A percentile compares a stretch with the other conserved stretches of the same genome.
Conservation (phyloP, 2,888 invertebrate genomes). For the Dryadula phaetusa region DNA sequence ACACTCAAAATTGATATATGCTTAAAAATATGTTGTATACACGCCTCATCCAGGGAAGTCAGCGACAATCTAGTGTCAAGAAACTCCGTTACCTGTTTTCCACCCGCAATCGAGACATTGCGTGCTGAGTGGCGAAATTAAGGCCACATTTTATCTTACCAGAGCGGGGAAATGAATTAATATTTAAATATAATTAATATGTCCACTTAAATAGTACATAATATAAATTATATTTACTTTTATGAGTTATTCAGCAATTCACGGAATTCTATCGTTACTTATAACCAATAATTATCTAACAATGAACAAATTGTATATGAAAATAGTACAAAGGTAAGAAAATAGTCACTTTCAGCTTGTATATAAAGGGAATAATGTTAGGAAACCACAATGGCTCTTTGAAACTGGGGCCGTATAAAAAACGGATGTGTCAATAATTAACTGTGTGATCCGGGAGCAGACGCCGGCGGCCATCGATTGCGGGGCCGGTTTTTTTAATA, state of each 20-base stretch:
- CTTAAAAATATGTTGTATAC: too few relatives aligned
- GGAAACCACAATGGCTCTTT: conserved; percentile 66
- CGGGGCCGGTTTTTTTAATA: conserved; percentile 65
- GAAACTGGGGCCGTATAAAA: conserved; percentile 63
- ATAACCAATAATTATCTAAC: conserved; percentile 67
- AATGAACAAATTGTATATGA: conserved; percentile 59
- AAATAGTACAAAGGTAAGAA: conserved; percentile 71
- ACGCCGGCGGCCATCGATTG: conserved; percentile 76
- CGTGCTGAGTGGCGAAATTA: too few relatives aligned
- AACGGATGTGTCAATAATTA: conserved; percentile 84
- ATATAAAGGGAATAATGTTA: conserved; percentile 69
- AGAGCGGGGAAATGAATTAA: too few relatives aligned
- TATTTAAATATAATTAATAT: too few relatives aligned
- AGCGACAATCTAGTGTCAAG: too few relatives aligned
- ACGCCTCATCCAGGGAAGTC: too few relatives aligned
- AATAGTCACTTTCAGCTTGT: conserved; percentile 66
- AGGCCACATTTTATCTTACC: too few relatives aligned
- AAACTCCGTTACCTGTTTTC: too few relatives aligned
- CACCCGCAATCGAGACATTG: too few relatives aligned
- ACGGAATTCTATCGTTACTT: conserved; percentile 49
- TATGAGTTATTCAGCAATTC: not conserved
- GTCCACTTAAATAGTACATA: too few relatives aligned
- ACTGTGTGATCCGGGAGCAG: conserved; percentile 75
- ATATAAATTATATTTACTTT: not conserved
- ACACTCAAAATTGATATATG: too few relatives aligned